These are phyloP conservation scores for Zingel zingel DNA, from an alignment of 2,113 vertebrate genomes.

Conservation along the genomic window DNA sequence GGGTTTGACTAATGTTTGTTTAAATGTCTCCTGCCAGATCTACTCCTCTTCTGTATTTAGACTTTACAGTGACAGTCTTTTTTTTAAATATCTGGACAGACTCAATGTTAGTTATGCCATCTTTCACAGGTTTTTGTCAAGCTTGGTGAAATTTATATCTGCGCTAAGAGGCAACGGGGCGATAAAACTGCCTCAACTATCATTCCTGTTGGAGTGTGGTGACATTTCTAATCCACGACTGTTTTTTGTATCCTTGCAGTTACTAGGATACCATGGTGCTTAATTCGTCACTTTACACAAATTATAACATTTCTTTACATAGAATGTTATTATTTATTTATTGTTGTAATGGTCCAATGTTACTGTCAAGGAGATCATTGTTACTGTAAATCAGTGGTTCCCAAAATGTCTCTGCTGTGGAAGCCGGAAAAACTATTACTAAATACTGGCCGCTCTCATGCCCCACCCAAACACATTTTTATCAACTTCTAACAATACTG, in stretches of 20 bases:
- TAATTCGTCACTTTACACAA: constrained; percentile 25
- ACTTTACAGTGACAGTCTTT: constrained; percentile 60
- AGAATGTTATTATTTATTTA: constrained; percentile 41
- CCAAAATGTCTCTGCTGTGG: constrained; percentile 21
- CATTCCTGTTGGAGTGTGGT: constrained; percentile 14
- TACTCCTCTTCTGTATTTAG: constrained; percentile 65
- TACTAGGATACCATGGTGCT: constrained; percentile 45
- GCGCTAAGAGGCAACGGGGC: constrained; percentile 24
- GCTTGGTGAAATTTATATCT: constrained; percentile 41
- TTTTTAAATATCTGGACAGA: constrained; percentile 59
- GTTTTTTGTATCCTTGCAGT: constrained; percentile 54
- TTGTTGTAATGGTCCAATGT: constrained; percentile 26
- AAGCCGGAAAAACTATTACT: background rate
- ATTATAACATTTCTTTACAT: constrained; percentile 23
- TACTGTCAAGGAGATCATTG: constrained; percentile 39
- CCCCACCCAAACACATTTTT: background rate
- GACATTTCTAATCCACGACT: constrained; percentile 40
- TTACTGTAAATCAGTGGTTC: constrained; percentile 43
- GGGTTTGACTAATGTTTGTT: constrained; percentile 70
- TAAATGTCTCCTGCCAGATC: constrained; percentile 56
- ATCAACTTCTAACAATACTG: background rate
- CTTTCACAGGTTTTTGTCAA: constrained; percentile 54
- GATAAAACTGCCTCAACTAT: constrained; percentile 22
- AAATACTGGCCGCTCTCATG: no score
- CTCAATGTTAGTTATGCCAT: constrained; percentile 46